These are phyloP conservation scores for Prionailurus viverrinus DNA, from an alignment of 2,113 vertebrate species.

Conservation along the genomic window DNA sequence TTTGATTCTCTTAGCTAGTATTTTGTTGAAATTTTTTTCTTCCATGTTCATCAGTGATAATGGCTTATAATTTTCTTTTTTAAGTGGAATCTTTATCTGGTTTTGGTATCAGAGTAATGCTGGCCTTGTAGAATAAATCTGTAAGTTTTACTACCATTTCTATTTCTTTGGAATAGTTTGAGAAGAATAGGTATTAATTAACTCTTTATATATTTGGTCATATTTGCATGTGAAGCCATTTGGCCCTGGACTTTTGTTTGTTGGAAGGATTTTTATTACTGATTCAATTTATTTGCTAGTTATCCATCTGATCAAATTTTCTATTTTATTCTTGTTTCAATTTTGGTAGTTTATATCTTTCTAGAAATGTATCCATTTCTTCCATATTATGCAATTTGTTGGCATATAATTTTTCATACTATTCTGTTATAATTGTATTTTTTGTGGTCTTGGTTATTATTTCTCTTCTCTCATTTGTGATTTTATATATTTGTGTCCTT, in stretches of 20 bases:
- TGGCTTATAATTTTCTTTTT: no score
- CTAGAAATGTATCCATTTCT: not conserved
- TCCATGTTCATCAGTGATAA: no score
- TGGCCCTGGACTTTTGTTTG: not conserved
- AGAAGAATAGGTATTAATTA: no score
- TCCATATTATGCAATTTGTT: not conserved
- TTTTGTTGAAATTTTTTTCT: no score
- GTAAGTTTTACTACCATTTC: no score
- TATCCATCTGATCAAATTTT: not conserved
- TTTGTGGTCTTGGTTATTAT: not conserved
- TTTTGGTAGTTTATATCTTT: not conserved
- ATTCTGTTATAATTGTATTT: not conserved
- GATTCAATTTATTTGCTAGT: not conserved
- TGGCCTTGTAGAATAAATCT: no score
- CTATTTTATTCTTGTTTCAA: not conserved
- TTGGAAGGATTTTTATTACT: not conserved
- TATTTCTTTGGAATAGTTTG: no score
- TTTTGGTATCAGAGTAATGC: no score
- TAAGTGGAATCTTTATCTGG: no score
- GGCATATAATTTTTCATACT: not conserved
- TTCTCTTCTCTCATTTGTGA: not conserved
- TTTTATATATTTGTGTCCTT: not conserved
- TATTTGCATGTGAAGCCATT: not conserved
- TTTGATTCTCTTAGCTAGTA: no score
- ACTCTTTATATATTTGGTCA: no score